These are phyloP conservation scores for Tachystola acroxantha DNA, from an alignment of 2,888 invertebrate genomes.

Conservation along the genomic window DNA sequence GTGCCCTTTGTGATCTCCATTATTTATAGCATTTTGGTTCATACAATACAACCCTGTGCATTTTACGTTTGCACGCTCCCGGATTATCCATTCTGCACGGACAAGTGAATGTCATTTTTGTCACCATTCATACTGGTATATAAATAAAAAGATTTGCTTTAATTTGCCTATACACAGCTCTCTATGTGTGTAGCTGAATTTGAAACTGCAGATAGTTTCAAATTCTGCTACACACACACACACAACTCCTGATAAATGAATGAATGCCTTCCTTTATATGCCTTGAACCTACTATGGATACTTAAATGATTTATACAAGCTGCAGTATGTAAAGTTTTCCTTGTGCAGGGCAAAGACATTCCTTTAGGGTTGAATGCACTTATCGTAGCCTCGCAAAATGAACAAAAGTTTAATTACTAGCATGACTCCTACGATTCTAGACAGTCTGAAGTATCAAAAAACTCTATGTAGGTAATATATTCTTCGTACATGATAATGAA, in stretches of 20 bases:
- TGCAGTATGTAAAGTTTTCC: constrained; percentile 6
- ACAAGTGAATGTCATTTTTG: constrained; percentile 31
- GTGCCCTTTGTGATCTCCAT: constrained; percentile 66
- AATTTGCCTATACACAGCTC: neutral
- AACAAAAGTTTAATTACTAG: constrained; percentile 3
- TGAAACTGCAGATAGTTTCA: no score
- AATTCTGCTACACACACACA: neutral
- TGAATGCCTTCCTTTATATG: neutral
- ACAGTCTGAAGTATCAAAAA: no score
- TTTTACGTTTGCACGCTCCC: constrained; percentile 43
- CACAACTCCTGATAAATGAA: neutral
- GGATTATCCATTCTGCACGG: constrained; percentile 46
- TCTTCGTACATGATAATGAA: no score
- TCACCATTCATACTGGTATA: constrained; percentile 2
- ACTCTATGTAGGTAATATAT: no score
- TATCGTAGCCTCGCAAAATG: constrained; percentile 2
- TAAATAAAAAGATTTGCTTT: no score
- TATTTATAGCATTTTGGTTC: constrained; percentile 59
- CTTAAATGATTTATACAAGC: neutral
- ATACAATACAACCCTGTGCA: constrained; percentile 43
- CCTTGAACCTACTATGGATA: no score
- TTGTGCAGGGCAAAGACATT: constrained; percentile 13
- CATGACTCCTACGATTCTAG: no score
- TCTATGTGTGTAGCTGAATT: no score
- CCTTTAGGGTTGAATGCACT: constrained; percentile 12